phyloP scores from a whole-genome alignment of 2,888 invertebrate genomes.

The Cryptocephalus primarius region DNA sequence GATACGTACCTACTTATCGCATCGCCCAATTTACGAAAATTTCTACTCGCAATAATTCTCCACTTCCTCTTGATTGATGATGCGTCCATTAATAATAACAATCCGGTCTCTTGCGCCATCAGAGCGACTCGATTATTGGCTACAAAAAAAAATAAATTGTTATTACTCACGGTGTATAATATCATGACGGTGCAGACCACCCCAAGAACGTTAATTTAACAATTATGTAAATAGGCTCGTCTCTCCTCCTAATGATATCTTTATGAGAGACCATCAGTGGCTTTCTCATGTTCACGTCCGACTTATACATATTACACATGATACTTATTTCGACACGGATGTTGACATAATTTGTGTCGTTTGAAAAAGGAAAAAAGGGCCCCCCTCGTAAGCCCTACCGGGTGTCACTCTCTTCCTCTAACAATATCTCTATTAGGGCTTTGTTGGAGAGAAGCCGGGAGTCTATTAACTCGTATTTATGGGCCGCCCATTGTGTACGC shows the following conservation, averaged over 20 bases:
- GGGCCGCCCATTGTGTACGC: constrained; percentile 14
- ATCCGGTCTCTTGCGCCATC: no score
- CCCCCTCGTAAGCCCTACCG: constrained; percentile 11
- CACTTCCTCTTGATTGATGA: no score
- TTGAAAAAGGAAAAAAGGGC: background rate
- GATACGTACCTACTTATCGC: no score
- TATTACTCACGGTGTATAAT: background rate
- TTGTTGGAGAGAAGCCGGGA: constrained; percentile 18
- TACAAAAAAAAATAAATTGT: no score
- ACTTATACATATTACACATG: no score
- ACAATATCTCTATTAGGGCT: constrained; percentile 35
- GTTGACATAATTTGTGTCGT: constrained; percentile 12
- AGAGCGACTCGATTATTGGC: no score
- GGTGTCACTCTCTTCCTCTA: constrained; percentile 22
- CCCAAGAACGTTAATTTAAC: background rate
- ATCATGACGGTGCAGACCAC: background rate
- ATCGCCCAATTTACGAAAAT: no score
- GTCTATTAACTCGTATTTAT: constrained; percentile 37
- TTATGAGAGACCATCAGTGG: background rate
- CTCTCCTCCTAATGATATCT: no score
- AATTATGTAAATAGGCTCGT: no score
- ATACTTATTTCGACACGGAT: constrained; percentile 12
- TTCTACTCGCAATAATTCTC: no score
- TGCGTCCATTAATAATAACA: no score
- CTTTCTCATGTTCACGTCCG: background rate